These are phyloP conservation scores for Otis tarda DNA, from an alignment of 2,113 vertebrate species.

Conservation along the genomic window DNA sequence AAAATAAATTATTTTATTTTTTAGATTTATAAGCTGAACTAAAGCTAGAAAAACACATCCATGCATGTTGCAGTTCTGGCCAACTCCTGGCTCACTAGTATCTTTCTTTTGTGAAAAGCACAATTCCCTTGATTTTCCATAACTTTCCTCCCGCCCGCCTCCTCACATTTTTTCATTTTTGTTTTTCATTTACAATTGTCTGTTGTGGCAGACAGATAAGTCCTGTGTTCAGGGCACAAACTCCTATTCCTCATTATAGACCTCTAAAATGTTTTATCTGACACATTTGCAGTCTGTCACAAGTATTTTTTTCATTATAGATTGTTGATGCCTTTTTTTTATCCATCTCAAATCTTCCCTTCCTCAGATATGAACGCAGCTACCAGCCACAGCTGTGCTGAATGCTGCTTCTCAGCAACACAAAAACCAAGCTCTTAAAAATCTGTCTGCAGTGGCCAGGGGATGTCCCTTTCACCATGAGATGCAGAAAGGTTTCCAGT, in stretches of 20 bases:
- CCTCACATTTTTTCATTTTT: neutral
- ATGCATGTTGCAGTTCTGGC: neutral
- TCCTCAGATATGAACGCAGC: neutral
- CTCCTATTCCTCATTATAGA: neutral
- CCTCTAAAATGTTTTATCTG: conserved; percentile 4
- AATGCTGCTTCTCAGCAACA: neutral
- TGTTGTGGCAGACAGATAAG: conserved; percentile 2
- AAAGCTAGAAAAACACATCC: neutral
- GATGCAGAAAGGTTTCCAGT: conserved; percentile 13
- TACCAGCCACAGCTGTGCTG: neutral
- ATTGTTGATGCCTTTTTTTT: neutral
- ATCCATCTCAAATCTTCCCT: neutral
- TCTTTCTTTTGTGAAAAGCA: neutral
- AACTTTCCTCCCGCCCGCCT: neutral
- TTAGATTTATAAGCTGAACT: neutral
- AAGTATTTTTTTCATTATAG: neutral
- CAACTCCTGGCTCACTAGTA: neutral
- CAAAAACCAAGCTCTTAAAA: neutral
- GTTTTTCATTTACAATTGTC: conserved; percentile 9
- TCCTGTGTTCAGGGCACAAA: neutral
- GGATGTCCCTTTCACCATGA: neutral
- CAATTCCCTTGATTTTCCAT: neutral
- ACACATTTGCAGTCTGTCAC: neutral
- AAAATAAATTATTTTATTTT: neutral
- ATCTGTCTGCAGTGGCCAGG: neutral